phyloP scores from a whole-genome alignment of 2,888 invertebrate species.

The Lithophane leautieri region DNA sequence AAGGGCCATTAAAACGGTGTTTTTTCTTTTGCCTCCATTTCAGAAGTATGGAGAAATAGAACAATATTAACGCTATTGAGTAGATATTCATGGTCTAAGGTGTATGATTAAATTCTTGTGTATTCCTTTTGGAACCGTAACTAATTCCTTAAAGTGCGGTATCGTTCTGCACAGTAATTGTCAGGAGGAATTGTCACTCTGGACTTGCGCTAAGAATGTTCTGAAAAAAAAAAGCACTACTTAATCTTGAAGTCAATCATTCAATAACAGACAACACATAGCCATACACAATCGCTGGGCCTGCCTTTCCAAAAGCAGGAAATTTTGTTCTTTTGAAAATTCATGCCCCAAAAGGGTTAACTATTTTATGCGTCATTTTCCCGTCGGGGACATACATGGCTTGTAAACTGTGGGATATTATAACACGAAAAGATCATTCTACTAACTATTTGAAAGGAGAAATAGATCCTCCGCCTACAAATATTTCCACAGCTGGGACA shows the following conservation, averaged over 20 bases:
- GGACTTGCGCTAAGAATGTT: slow-evolving; percentile 18
- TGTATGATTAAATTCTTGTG: slow-evolving; percentile 8
- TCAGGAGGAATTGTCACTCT: not conserved
- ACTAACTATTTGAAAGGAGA: too few relatives aligned
- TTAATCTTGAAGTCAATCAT: too few relatives aligned
- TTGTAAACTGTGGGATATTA: not conserved
- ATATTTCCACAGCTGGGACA: not conserved
- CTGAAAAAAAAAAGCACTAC: slow-evolving; percentile 13
- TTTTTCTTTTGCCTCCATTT: not conserved
- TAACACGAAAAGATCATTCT: too few relatives aligned
- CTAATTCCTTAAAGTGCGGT: not conserved
- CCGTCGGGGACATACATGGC: too few relatives aligned
- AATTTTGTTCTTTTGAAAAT: too few relatives aligned
- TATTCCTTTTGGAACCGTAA: not conserved
- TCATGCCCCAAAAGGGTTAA: too few relatives aligned
- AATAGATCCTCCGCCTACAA: not conserved
- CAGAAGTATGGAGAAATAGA: not conserved
- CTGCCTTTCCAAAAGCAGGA: too few relatives aligned
- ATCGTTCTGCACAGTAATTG: slow-evolving; percentile 19
- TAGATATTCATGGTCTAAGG: slow-evolving; percentile 1
- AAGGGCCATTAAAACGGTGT: accelerated
- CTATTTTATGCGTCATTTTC: too few relatives aligned
- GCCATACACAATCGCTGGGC: too few relatives aligned
- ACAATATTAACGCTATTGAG: not conserved
- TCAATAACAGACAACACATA: too few relatives aligned